These are phyloP conservation scores for Gulo gulo DNA, from an alignment of 2,113 vertebrate genomes.

Conservation along the genomic window DNA sequence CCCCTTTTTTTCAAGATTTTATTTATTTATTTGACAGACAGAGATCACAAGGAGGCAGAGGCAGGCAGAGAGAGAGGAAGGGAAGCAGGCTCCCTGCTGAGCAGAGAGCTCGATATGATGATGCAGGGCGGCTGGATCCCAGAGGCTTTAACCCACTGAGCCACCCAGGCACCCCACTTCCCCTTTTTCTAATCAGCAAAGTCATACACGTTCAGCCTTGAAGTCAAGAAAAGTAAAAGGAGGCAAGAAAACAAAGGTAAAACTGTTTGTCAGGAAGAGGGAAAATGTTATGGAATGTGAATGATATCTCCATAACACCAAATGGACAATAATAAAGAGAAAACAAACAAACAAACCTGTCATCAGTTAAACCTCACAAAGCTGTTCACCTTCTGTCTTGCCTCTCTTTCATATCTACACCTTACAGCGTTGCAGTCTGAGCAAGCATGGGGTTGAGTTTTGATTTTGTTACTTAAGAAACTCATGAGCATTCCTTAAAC, in stretches of 20 bases:
- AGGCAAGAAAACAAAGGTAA: background rate
- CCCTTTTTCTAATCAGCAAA: background rate
- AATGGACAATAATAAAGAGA: background rate
- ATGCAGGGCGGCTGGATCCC: too few species aligned
- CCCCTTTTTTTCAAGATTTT: background rate
- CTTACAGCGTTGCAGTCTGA: background rate
- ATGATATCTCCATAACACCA: background rate
- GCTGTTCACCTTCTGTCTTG: background rate
- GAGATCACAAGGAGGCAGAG: too few species aligned
- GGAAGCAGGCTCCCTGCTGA: too few species aligned
- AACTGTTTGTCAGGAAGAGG: background rate
- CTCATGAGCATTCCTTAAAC: background rate
- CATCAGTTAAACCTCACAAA: background rate
- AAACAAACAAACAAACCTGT: background rate
- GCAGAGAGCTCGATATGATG: too few species aligned
- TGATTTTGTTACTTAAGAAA: background rate
- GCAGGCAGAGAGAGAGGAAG: too few species aligned
- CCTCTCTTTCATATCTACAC: background rate
- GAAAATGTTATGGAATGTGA: background rate
- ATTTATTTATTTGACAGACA: too few species aligned
- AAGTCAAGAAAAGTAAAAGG: constrained; percentile 1
- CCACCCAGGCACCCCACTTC: background rate
- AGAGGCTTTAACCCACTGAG: too few species aligned
- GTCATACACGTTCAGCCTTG: background rate
- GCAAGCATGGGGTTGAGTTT: background rate